Evolutionary conservation across 2,113 vertebrate species (phyloP).

Genomic region (Sclerurus mexicanus): DNA sequence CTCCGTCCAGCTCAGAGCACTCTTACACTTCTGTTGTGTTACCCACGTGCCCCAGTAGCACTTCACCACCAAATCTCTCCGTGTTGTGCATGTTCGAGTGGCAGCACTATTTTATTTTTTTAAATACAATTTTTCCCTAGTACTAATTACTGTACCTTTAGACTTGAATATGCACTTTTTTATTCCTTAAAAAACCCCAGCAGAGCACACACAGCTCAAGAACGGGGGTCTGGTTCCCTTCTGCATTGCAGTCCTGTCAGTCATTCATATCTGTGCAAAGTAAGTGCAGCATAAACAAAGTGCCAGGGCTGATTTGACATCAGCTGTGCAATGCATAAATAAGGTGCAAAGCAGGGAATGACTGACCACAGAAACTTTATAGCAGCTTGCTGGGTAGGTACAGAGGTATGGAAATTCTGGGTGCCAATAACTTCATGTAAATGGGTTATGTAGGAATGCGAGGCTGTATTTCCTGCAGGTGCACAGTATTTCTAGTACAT

Average conservation of each 20-base stretch:
- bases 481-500: not conserved
- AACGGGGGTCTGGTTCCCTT: not conserved
- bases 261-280: not conserved
- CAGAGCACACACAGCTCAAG: not conserved
- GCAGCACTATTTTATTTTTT: not conserved
- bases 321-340: slow-evolving; percentile 32
- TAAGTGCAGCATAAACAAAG: slow-evolving; percentile 42
- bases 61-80: not conserved
- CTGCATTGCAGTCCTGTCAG: slow-evolving; percentile 45
- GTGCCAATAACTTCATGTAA: slow-evolving; percentile 26
- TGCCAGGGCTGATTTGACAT: slow-evolving; percentile 26
- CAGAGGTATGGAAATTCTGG: slow-evolving; percentile 49
- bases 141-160: not conserved
- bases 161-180: slow-evolving; percentile 23
- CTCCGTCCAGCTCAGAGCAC: not conserved
- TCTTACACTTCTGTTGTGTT: not conserved
- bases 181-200: not conserved
- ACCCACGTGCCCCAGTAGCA: not conserved
- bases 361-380: slow-evolving; percentile 42
- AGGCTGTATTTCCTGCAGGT: slow-evolving; percentile 26
- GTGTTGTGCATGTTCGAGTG: not conserved
- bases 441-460: slow-evolving; percentile 32
- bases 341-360: slow-evolving; percentile 3
- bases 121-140: not conserved
- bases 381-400: slow-evolving; percentile 18